Conservation (phyloP, 2,113 vertebrate species). For the Scopus umbretta region DNA sequence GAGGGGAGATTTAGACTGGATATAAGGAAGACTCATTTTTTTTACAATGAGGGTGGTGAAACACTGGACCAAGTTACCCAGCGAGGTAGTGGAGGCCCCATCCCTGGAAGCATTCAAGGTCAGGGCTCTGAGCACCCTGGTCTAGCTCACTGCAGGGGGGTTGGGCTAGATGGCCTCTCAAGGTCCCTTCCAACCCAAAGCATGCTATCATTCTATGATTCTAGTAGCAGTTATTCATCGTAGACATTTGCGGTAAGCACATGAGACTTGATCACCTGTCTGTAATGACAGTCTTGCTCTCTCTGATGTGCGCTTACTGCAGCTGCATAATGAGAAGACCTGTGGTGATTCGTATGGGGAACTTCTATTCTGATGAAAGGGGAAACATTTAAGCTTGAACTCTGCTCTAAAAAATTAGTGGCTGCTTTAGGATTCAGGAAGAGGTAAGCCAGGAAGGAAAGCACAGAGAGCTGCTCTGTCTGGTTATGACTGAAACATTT, state of each 20-base stretch:
- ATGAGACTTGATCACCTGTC: not conserved
- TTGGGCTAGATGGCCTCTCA: no score
- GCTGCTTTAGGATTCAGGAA: not conserved
- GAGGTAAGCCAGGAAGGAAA: not conserved
- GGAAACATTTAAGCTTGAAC: not conserved
- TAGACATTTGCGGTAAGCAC: not conserved
- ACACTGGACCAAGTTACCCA: no score
- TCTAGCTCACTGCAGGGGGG: no score
- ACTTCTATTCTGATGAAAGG: not conserved
- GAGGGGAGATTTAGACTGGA: no score
- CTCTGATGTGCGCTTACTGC: not conserved
- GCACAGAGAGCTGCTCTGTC: not conserved
- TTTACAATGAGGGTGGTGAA: no score
- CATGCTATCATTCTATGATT: no score
- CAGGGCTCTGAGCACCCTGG: no score
- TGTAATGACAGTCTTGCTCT: not conserved
- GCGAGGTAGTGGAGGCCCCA: no score
- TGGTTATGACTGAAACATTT: not conserved
- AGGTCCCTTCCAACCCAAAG: no score
- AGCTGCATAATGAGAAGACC: not conserved
- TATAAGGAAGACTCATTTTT: no score
- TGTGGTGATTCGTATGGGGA: not conserved
- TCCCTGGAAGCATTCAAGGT: no score
- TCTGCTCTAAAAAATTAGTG: not conserved
- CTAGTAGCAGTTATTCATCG: fast-evolving